Conservation (phyloP, 2,888 invertebrate genomes). For the Acleris laterana region DNA sequence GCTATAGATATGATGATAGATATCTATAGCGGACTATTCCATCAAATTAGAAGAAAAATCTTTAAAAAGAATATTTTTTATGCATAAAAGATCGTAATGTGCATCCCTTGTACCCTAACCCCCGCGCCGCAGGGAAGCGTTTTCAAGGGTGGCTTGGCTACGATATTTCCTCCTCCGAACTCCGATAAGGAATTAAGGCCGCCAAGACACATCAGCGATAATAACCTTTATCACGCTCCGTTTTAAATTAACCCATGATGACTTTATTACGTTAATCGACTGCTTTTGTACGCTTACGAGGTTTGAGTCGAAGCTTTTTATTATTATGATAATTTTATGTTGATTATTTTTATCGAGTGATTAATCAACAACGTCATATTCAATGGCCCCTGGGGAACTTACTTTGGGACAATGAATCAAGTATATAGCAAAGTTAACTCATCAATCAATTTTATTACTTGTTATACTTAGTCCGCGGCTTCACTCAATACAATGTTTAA, state of each 20-base stretch:
- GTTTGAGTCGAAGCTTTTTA: slow-evolving; percentile 11
- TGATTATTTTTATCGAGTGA: slow-evolving; percentile 1
- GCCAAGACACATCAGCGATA: slow-evolving; percentile 68
- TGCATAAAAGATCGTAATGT: not conserved
- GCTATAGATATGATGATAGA: no score
- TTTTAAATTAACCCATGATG: slow-evolving; percentile 54
- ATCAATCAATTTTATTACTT: no score
- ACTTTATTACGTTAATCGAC: slow-evolving; percentile 59
- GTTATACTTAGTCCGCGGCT: no score
- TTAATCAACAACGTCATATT: no score
- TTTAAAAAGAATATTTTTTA: not conserved
- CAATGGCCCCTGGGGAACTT: no score
- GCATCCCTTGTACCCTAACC: slow-evolving; percentile 42
- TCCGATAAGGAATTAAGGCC: slow-evolving; percentile 72
- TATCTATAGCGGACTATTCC: no score
- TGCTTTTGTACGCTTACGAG: slow-evolving; percentile 43
- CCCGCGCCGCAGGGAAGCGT: slow-evolving; percentile 65
- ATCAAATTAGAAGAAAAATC: no score
- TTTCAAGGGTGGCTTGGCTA: slow-evolving; percentile 72
- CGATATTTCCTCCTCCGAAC: slow-evolving; percentile 67
- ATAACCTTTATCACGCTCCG: slow-evolving; percentile 66
- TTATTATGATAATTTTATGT: slow-evolving; percentile 8
- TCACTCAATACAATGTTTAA: no score
- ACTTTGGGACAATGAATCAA: no score
- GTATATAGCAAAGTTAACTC: no score